phyloP scores from a whole-genome alignment of 2,113 vertebrate species.

The Albula goreensis region DNA sequence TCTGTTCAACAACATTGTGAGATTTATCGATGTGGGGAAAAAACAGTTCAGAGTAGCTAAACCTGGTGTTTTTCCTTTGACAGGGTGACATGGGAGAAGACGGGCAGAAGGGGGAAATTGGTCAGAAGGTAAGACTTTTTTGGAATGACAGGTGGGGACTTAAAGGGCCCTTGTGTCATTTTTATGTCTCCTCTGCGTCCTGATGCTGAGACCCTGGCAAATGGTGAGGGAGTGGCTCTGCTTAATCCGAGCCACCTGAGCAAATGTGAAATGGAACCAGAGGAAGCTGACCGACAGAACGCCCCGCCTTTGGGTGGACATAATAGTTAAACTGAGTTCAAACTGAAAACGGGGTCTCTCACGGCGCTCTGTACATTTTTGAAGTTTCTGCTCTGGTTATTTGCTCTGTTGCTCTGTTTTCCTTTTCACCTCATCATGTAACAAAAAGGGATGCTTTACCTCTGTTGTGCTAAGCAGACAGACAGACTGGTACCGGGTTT shows the following conservation, averaged over 20 bases:
- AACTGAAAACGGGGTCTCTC: neutral
- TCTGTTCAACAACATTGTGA: neutral
- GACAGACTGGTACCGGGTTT: neutral
- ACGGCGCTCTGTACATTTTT: neutral
- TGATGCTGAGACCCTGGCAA: neutral
- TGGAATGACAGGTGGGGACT: neutral
- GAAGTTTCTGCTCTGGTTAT: neutral
- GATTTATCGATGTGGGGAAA: neutral
- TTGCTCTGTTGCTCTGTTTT: neutral
- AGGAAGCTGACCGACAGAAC: slow-evolving; percentile 11
- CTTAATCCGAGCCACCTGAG: slow-evolving; percentile 25
- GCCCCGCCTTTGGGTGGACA: neutral
- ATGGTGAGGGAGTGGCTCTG: neutral
- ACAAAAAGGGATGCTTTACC: neutral
- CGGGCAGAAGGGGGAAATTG: slow-evolving; percentile 83
- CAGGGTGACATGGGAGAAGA: slow-evolving; percentile 88
- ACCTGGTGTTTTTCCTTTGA: slow-evolving; percentile 36
- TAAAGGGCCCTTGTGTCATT: neutral
- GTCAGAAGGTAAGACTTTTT: slow-evolving; percentile 82
- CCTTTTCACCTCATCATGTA: neutral
- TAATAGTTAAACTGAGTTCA: neutral
- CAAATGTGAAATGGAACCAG: neutral
- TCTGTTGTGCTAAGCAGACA: neutral
- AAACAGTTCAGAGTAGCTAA: neutral
- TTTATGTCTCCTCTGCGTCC: neutral